phyloP scores from a whole-genome alignment of 2,113 vertebrate genomes.

The Rhadina sibilatrix region DNA sequence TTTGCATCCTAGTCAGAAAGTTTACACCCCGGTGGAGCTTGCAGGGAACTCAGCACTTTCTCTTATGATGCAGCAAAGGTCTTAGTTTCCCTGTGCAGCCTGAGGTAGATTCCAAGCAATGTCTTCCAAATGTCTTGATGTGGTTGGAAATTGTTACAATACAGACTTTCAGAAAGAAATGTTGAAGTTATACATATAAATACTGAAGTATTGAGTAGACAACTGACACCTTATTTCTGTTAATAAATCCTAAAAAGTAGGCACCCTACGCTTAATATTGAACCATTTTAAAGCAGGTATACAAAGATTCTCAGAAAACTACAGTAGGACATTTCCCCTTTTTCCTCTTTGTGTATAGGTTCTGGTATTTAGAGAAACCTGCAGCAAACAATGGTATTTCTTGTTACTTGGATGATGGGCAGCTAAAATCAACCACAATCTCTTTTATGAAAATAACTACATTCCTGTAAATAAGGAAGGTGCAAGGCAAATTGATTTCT shows the following conservation, averaged over 20 bases:
- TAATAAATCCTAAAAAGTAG: not conserved
- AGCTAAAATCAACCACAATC: not conserved
- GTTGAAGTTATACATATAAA: not conserved
- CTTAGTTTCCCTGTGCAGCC: not conserved
- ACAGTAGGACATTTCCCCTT: not conserved
- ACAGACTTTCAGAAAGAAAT: not conserved
- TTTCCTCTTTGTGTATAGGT: not conserved
- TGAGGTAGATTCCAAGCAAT: not conserved
- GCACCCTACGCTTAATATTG: not conserved
- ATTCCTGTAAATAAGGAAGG: not conserved
- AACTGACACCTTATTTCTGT: not conserved
- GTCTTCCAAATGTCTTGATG: not conserved
- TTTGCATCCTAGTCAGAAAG: not conserved
- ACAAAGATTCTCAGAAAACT: not conserved
- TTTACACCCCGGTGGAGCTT: not conserved
- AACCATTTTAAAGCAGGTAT: not conserved
- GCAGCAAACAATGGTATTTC: not conserved
- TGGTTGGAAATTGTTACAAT: not conserved
- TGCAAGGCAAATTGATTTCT: not conserved
- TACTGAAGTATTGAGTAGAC: not conserved
- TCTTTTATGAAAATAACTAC: not conserved
- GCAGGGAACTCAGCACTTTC: not conserved
- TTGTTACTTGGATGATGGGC: not conserved
- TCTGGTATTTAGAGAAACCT: not conserved
- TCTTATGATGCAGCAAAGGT: not conserved